A percentile compares a stretch with the other conserved stretches of the same genome.
Conservation (phyloP, 2,797 vertebrate genomes). For the Chloroceryle amazona region DNA sequence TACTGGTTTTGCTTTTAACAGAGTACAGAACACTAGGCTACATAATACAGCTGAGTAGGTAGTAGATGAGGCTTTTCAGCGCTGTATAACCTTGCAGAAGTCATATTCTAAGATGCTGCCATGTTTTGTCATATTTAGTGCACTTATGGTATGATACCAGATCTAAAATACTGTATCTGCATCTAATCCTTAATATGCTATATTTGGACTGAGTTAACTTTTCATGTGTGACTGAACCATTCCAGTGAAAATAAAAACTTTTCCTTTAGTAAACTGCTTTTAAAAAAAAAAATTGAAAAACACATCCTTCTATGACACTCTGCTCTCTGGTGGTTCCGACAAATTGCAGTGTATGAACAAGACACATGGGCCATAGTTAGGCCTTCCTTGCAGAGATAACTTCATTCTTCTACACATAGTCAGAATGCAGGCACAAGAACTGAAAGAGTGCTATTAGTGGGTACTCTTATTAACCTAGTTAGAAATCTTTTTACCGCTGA, state of each 20-base stretch:
- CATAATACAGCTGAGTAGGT: neutral
- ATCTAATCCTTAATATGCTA: neutral
- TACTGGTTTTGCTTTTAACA: neutral
- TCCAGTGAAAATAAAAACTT: neutral
- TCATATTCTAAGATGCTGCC: neutral
- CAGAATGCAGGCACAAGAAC: neutral
- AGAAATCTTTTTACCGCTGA: neutral
- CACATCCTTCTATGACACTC: neutral
- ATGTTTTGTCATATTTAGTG: neutral
- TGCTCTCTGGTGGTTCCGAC: neutral
- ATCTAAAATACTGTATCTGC: neutral
- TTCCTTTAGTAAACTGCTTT: neutral
- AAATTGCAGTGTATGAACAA: neutral
- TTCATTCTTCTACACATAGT: neutral
- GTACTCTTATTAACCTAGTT: neutral
- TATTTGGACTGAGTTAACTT: neutral
- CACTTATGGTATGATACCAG: neutral
- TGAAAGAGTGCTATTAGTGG: neutral
- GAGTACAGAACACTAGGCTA: neutral
- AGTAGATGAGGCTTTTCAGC: neutral
- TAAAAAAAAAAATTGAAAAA: neutral
- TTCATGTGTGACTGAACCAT: neutral
- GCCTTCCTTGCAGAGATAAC: neutral
- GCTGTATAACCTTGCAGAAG: neutral
- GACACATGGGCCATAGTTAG: accelerated